Evolutionary conservation across 2,113 vertebrate species (phyloP).

Genomic region (Pangasianodon hypophthalmus): DNA sequence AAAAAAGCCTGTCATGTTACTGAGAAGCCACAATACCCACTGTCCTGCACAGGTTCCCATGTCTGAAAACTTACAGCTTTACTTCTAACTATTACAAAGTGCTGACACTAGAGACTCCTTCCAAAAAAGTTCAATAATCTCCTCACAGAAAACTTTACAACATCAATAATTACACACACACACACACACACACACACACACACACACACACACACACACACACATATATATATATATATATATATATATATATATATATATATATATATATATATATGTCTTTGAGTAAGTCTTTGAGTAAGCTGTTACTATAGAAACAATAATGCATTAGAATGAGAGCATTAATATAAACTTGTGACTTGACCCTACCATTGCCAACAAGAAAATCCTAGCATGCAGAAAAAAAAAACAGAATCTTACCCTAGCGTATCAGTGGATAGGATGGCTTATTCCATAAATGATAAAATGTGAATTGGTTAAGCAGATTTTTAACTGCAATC

Average conservation of each 20-base stretch:
- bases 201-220: too few relatives aligned
- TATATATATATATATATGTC: too few relatives aligned
- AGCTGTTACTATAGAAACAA: not conserved
- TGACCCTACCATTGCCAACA: not conserved
- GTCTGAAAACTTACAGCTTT: not conserved
- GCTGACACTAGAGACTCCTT: not conserved
- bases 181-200: too few relatives aligned
- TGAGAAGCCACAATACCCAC: not conserved
- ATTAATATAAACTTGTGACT: not conserved
- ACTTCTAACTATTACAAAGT: not conserved
- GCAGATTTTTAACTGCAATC: not conserved
- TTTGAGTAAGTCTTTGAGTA: not conserved
- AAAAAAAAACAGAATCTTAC: not conserved
- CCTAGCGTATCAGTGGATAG: not conserved
- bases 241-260: too few relatives aligned
- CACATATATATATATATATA: too few relatives aligned
- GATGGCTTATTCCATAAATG: not conserved
- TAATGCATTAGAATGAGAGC: not conserved
- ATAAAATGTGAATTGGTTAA: not conserved
- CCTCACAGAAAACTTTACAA: not conserved
- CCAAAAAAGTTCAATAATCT: not conserved
- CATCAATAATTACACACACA: not conserved
- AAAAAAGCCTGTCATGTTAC: not conserved
- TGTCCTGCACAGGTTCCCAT: not conserved
- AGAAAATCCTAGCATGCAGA: not conserved